Percentiles rank a stretch among this genome's conserved stretches.
Evolutionary conservation across 2,888 invertebrate genomes (phyloP).

Genomic region (Eupithecia subumbrata): DNA sequence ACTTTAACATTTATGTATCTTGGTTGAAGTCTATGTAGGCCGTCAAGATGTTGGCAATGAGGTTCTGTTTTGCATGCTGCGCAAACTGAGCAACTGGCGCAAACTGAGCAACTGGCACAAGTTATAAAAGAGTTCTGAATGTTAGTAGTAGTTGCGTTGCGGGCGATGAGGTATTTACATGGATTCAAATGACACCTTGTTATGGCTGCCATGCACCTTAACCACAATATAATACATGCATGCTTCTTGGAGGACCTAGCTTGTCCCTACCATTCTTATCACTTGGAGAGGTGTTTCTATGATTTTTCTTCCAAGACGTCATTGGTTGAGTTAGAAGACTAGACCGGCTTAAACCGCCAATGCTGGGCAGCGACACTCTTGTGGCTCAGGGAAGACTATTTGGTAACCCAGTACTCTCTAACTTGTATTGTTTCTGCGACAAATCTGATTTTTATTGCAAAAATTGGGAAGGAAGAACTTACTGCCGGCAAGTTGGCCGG

Average conservation of each 20-base stretch:
- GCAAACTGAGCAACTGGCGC: background rate
- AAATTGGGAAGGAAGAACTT: constrained; percentile 5
- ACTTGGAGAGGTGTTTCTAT: background rate
- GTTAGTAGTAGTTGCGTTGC: background rate
- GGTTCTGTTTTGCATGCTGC: background rate
- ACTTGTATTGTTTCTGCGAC: background rate
- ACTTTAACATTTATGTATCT: background rate
- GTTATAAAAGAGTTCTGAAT: background rate
- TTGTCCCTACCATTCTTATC: background rate
- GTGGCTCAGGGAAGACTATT: background rate
- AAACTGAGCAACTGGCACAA: background rate
- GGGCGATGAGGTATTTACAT: background rate
- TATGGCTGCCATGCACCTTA: background rate
- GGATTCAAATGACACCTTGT: background rate
- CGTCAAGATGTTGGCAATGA: background rate
- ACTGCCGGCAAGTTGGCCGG: constrained; percentile 9
- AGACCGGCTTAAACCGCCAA: background rate
- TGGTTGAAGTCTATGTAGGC: background rate
- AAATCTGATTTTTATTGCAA: background rate
- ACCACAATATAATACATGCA: background rate
- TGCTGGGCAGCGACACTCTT: background rate
- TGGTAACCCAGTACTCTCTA: background rate
- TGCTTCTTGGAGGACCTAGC: background rate
- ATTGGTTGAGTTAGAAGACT: too few species aligned
- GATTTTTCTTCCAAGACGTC: background rate